phyloP scores from a whole-genome alignment of 2,113 vertebrate species.

The Romanogobio albipinnatus region DNA sequence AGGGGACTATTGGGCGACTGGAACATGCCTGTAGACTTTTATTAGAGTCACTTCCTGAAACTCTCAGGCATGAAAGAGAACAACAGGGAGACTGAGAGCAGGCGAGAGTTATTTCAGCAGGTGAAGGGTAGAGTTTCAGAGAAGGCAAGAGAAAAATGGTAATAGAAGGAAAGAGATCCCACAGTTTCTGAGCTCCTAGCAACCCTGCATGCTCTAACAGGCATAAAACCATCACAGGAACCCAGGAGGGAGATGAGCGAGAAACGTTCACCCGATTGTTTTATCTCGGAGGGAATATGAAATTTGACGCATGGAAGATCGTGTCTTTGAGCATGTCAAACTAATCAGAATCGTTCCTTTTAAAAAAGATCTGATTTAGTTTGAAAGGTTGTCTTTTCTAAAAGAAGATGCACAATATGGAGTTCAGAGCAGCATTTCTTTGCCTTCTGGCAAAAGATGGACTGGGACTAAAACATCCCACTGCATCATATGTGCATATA shows the following conservation, averaged over 20 bases:
- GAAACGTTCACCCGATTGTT: slow-evolving; percentile 25
- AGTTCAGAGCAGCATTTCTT: not conserved
- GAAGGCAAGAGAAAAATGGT: not conserved
- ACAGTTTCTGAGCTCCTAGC: slow-evolving; percentile 29
- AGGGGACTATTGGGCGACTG: not conserved
- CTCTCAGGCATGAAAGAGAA: slow-evolving; percentile 6
- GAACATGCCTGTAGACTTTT: slow-evolving; percentile 16
- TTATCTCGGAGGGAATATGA: slow-evolving; percentile 37
- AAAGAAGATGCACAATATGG: not conserved
- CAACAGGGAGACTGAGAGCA: not conserved
- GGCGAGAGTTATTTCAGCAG: slow-evolving; percentile 17
- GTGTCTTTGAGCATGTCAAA: slow-evolving; percentile 2
- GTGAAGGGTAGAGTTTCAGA: not conserved
- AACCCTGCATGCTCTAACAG: slow-evolving; percentile 39
- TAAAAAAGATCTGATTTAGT: not conserved
- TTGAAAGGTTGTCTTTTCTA: slow-evolving; percentile 8
- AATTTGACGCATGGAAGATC: slow-evolving; percentile 1
- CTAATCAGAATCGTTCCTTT: not conserved
- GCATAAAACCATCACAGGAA: slow-evolving; percentile 39
- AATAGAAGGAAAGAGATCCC: slow-evolving; percentile 14
- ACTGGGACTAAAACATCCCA: not conserved
- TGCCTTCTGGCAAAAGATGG: slow-evolving; percentile 1
- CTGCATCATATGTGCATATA: not conserved
- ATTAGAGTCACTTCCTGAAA: slow-evolving; percentile 4
- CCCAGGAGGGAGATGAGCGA: slow-evolving; percentile 7